Evolutionary conservation across 2,113 vertebrate species (phyloP).

Genomic region (Pomatorhinus ruficollis): DNA sequence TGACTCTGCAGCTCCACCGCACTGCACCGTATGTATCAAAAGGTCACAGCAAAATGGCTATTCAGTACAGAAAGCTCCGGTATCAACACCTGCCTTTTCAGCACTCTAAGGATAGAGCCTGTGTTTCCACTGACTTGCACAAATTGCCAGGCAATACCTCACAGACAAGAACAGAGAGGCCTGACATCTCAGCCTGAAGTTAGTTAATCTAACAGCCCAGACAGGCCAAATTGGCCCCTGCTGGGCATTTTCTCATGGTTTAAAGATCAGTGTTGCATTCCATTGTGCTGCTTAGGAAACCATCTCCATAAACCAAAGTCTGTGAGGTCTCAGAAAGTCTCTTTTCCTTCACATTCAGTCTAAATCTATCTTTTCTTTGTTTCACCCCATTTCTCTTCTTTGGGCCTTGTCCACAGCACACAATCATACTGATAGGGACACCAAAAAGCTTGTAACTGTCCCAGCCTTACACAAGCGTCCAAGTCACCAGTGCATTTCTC

Average conservation of each 20-base stretch:
- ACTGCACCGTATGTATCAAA: accelerated
- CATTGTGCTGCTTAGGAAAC: constrained; percentile 7
- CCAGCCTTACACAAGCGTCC: not conserved
- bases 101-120: not conserved
- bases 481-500: not conserved
- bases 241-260: not conserved
- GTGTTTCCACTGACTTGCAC: not conserved
- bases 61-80: not conserved
- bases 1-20: not conserved
- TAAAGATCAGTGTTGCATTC: constrained; percentile 35
- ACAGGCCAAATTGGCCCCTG: not conserved
- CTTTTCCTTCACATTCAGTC: not conserved
- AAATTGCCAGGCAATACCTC: not conserved
- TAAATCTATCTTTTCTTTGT: not conserved
- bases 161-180: not conserved
- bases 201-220: not conserved
- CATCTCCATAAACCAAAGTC: not conserved
- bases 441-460: not conserved
- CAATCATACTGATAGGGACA: not conserved
- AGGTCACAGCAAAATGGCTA: not conserved
- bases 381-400: not conserved
- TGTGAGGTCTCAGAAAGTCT: not conserved
- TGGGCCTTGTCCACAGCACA: not conserved
- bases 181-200: not conserved
- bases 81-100: not conserved